Conservation (phyloP, 2,888 invertebrate genomes). For the Cerastis rubricosa region DNA sequence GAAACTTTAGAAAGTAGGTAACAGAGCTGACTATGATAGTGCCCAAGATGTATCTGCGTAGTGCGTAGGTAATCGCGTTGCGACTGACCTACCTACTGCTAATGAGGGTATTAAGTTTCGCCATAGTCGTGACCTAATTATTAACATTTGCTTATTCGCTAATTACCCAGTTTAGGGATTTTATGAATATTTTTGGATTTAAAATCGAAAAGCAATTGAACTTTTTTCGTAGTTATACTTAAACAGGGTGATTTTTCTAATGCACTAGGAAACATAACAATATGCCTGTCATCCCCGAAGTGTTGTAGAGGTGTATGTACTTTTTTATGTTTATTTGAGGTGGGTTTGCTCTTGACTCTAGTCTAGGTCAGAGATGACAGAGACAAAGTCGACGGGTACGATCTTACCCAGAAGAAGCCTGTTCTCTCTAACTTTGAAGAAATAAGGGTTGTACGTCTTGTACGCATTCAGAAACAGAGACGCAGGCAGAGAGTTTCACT, state of each 20-base stretch:
- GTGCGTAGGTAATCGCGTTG: not conserved
- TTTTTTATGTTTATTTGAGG: too few species aligned
- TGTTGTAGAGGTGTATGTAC: not conserved
- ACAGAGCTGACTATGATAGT: not conserved
- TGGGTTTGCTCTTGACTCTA: too few species aligned
- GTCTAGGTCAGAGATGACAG: too few species aligned
- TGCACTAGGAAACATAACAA: not conserved
- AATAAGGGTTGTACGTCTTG: too few species aligned
- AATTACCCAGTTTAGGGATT: slow-evolving; percentile 9
- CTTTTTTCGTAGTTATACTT: not conserved
- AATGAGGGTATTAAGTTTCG: slow-evolving; percentile 26
- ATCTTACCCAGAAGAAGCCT: too few species aligned
- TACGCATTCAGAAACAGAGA: too few species aligned
- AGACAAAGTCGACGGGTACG: too few species aligned
- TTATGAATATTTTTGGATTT: not conserved
- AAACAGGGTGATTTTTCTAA: not conserved
- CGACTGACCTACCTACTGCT: not conserved
- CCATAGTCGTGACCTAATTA: slow-evolving; percentile 27
- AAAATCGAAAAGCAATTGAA: not conserved
- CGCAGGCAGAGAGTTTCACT: too few species aligned
- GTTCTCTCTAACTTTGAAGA: too few species aligned
- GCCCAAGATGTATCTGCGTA: not conserved
- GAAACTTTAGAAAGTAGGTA: not conserved
- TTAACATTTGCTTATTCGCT: slow-evolving; percentile 16
- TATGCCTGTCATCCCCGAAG: not conserved